A percentile compares a stretch with the other conserved stretches of the same genome.
Conservation (phyloP, 2,888 invertebrate species). For the Hyposoter dolosus region DNA sequence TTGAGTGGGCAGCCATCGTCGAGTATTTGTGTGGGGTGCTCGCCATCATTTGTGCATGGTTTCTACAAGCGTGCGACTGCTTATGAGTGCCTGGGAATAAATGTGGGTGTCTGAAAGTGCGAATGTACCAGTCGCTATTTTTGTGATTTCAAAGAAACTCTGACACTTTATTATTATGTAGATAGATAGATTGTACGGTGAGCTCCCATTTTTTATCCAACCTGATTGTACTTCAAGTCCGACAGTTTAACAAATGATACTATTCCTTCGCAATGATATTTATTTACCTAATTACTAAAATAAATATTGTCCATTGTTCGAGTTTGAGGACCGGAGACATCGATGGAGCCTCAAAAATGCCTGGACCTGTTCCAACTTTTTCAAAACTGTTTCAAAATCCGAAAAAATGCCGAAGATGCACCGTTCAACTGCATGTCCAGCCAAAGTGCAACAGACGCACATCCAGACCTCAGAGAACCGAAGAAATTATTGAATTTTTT, state of each 20-base stretch:
- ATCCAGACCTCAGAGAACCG: not conserved
- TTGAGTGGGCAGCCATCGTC: not conserved
- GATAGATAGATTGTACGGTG: not conserved
- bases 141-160: slow-evolving; percentile 14
- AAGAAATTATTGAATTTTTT: not conserved
- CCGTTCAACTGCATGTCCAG: not conserved
- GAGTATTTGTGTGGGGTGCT: slow-evolving; percentile 16
- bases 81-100: slow-evolving; percentile 15
- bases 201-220: not conserved
- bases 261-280: not conserved
- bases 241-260: not conserved
- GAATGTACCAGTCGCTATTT: slow-evolving; percentile 8
- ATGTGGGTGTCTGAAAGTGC: slow-evolving; percentile 18
- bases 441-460: not conserved
- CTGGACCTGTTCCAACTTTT: not conserved
- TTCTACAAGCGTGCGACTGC: slow-evolving; percentile 14
- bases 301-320: not conserved
- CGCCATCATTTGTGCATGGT: slow-evolving; percentile 16
- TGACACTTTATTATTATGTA: slow-evolving; percentile 15
- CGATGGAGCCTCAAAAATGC: not conserved
- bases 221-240: not conserved
- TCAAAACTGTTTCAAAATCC: too few relatives aligned
- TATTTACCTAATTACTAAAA: not conserved
- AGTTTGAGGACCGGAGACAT: not conserved
- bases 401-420: not conserved